Evolutionary conservation across 1,140 invertebrate genomes (phyloP).

Genomic region (Aphelenchoides besseyi): DNA sequence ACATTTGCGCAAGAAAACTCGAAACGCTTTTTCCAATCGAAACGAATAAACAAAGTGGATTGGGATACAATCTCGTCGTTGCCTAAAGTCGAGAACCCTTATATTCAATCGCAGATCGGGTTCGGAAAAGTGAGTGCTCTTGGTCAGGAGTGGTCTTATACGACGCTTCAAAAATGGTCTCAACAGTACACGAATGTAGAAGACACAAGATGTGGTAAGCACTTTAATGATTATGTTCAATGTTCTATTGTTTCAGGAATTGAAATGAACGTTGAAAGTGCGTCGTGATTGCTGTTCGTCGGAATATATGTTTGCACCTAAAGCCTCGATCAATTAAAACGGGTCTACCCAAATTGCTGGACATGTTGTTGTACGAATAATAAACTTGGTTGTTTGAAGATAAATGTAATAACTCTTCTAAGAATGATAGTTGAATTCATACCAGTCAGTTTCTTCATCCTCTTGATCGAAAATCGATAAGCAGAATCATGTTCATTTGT

Average conservation of each 20-base stretch:
- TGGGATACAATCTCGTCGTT: slow-evolving; percentile 37
- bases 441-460: too few species aligned
- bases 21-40: slow-evolving; percentile 22
- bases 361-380: too few species aligned
- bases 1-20: slow-evolving; percentile 26
- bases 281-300: too few species aligned
- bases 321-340: neutral
- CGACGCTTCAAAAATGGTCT: slow-evolving; percentile 31
- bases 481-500: too few species aligned
- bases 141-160: slow-evolving; percentile 28
- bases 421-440: too few species aligned
- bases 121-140: neutral
- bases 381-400: too few species aligned
- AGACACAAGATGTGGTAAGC: neutral
- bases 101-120: slow-evolving; percentile 23
- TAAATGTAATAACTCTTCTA: too few species aligned
- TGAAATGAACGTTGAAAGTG: neutral
- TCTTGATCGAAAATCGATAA: too few species aligned
- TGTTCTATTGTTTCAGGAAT: neutral
- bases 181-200: neutral
- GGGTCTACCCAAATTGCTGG: too few species aligned
- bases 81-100: slow-evolving; percentile 35
- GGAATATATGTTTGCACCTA: too few species aligned
- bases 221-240: too few species aligned
- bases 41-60: slow-evolving; percentile 28